phyloP scores from a whole-genome alignment of 2,113 vertebrate genomes.

The Epinephelus cyanopodus region DNA sequence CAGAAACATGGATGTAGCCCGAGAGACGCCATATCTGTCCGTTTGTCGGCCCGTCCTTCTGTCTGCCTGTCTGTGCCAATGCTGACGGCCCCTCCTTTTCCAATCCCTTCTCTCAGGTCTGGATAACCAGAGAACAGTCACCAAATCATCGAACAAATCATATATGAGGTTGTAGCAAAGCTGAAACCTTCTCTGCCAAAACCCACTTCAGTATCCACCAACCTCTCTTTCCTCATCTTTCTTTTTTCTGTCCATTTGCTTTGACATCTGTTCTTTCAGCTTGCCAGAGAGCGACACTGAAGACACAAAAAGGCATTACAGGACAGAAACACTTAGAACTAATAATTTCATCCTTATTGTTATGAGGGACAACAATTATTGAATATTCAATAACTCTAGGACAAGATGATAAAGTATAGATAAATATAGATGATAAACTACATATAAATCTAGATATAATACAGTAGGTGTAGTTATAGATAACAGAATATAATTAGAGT shows the following conservation, averaged over 20 bases:
- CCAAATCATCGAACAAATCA: slow-evolving; percentile 48
- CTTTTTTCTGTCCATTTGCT: slow-evolving; percentile 20
- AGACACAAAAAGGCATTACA: slow-evolving; percentile 28
- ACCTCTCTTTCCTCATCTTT: slow-evolving; percentile 30
- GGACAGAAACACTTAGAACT: slow-evolving; percentile 50
- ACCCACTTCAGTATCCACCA: slow-evolving; percentile 41
- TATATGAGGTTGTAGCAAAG: slow-evolving; percentile 62
- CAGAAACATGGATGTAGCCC: slow-evolving; percentile 45
- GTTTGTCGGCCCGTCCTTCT: slow-evolving; percentile 12
- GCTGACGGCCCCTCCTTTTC: slow-evolving; percentile 41
- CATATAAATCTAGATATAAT: slow-evolving; percentile 65
- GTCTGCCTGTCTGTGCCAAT: slow-evolving; percentile 66
- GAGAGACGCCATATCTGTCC: slow-evolving; percentile 55
- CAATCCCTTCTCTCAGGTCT: slow-evolving; percentile 74
- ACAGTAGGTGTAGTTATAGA: slow-evolving; percentile 69
- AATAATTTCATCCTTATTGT: slow-evolving; percentile 52
- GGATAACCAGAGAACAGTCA: slow-evolving; percentile 74
- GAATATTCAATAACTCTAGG: slow-evolving; percentile 70
- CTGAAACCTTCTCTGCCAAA: slow-evolving; percentile 62
- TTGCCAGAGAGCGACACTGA: slow-evolving; percentile 25
- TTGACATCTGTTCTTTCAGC: slow-evolving; percentile 38
- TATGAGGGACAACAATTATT: slow-evolving; percentile 58
- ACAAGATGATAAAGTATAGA: slow-evolving; percentile 66
- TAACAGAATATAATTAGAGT: slow-evolving; percentile 65
- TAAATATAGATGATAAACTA: slow-evolving; percentile 65